Evolutionary conservation across 2,797 vertebrate genomes (phyloP).

Genomic region (Ispidina picta): DNA sequence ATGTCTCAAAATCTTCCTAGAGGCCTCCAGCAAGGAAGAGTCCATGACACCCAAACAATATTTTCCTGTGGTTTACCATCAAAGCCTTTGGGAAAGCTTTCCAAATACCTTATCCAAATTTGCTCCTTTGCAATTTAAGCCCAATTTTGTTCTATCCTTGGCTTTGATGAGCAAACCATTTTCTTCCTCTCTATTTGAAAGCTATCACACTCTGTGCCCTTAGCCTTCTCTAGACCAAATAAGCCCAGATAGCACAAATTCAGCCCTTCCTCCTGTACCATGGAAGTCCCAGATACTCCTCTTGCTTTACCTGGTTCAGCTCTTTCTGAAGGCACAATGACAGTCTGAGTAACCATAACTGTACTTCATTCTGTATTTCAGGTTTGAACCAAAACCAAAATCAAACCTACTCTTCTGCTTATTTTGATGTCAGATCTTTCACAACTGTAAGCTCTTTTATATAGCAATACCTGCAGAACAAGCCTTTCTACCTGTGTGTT

Average conservation of each 20-base stretch:
- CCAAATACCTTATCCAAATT: neutral
- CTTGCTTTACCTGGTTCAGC: neutral
- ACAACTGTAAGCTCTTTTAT: neutral
- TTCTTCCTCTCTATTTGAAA: neutral
- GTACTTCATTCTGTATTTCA: neutral
- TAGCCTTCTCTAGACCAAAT: neutral
- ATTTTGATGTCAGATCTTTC: neutral
- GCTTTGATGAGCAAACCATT: neutral
- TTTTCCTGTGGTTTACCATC: neutral
- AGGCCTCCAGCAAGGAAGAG: neutral
- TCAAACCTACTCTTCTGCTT: neutral
- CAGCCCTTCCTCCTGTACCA: neutral
- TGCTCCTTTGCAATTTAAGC: neutral
- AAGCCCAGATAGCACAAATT: neutral
- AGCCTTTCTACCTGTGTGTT: rapidly evolving
- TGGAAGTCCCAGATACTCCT: neutral
- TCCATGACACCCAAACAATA: neutral
- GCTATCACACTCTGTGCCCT: neutral
- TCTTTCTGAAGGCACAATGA: neutral
- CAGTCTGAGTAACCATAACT: rapidly evolving
- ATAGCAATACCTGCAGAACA: neutral
- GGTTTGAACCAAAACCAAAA: neutral
- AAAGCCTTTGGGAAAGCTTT: neutral
- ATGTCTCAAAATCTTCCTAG: neutral
- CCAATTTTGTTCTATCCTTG: neutral